Evolutionary conservation across 2,113 vertebrate genomes (phyloP).

Genomic region (Polypterus bichir): DNA sequence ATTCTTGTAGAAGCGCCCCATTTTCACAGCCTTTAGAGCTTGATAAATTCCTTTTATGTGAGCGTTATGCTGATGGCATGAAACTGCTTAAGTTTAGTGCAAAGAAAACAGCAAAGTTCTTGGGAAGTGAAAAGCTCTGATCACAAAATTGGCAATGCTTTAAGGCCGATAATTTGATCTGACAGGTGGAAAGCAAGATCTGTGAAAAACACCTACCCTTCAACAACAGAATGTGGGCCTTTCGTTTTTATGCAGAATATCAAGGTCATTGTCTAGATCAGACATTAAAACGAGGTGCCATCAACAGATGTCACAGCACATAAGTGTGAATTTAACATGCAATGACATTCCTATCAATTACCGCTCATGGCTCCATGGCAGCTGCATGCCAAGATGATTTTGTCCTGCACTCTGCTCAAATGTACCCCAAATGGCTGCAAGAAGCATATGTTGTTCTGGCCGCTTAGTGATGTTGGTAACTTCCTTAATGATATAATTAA

Average conservation of each 20-base stretch:
- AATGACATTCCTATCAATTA: conserved; percentile 63
- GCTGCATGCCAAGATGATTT: conserved; percentile 50
- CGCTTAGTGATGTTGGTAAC: conserved; percentile 17
- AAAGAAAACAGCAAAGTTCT: too few relatives aligned
- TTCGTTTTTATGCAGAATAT: conserved; percentile 33
- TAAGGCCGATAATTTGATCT: conserved; percentile 34
- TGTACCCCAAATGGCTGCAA: conserved; percentile 24
- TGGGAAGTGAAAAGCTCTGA: too few relatives aligned
- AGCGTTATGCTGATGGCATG: too few relatives aligned
- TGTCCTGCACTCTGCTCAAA: conserved; percentile 24
- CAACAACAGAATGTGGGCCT: conserved; percentile 30
- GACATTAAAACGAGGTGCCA: conserved; percentile 44
- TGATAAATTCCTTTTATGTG: too few relatives aligned
- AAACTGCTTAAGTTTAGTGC: too few relatives aligned
- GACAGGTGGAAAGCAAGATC: conserved; percentile 31
- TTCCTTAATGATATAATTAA: conserved; percentile 28
- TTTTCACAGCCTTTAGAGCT: too few relatives aligned
- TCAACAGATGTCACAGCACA: conserved; percentile 71
- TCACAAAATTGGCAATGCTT: background rate
- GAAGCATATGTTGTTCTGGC: conserved; percentile 29
- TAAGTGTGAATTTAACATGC: conserved; percentile 57
- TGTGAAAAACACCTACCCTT: conserved; percentile 17
- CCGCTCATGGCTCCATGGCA: conserved; percentile 47
- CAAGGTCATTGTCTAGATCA: conserved; percentile 61
- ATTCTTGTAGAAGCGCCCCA: too few relatives aligned